Percentiles rank a stretch among this genome's conserved stretches.
phyloP scores from a whole-genome alignment of 2,797 vertebrate species.

The Manis javanica region DNA sequence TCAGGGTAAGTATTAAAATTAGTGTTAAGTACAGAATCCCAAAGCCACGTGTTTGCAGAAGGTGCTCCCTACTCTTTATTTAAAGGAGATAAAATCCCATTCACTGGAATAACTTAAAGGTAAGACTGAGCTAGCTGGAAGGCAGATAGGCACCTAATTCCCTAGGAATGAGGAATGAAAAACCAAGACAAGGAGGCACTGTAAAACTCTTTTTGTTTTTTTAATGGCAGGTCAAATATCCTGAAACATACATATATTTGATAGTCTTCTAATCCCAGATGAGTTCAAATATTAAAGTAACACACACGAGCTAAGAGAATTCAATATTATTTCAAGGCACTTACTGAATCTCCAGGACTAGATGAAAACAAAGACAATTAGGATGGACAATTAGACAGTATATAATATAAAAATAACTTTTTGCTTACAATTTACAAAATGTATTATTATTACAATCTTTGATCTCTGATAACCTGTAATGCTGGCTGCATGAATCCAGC shows the following conservation, averaged over 20 bases:
- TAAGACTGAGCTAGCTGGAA: not conserved
- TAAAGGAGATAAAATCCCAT: not conserved
- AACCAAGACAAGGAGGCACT: conserved; percentile 75
- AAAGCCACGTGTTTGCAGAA: not conserved
- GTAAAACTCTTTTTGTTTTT: conserved; percentile 81
- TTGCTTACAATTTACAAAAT: conserved; percentile 99
- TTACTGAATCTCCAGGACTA: conserved; percentile 92
- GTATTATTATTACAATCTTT: conserved; percentile 98
- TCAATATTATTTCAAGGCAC: conserved; percentile 94
- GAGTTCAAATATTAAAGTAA: conserved; percentile 88
- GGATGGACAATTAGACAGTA: conserved; percentile 87
- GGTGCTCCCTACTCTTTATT: not conserved
- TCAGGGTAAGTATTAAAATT: not conserved
- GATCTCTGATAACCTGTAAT: conserved; percentile 90
- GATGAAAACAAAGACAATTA: conserved; percentile 89
- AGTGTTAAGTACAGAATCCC: not conserved
- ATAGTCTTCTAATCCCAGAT: conserved; percentile 88
- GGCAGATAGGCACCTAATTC: not conserved
- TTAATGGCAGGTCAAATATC: conserved; percentile 93
- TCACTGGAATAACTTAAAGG: not conserved
- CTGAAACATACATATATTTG: conserved; percentile 91
- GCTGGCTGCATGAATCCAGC: conserved; percentile 89
- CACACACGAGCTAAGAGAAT: conserved; percentile 88
- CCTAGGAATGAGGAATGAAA: conserved; percentile 79
- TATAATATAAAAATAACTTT: conserved; percentile 99